A percentile compares a stretch with the other conserved stretches of the same genome.
These are phyloP conservation scores for Paralichthys olivaceus DNA, from an alignment of 2,113 vertebrate species.

Conservation along the genomic window DNA sequence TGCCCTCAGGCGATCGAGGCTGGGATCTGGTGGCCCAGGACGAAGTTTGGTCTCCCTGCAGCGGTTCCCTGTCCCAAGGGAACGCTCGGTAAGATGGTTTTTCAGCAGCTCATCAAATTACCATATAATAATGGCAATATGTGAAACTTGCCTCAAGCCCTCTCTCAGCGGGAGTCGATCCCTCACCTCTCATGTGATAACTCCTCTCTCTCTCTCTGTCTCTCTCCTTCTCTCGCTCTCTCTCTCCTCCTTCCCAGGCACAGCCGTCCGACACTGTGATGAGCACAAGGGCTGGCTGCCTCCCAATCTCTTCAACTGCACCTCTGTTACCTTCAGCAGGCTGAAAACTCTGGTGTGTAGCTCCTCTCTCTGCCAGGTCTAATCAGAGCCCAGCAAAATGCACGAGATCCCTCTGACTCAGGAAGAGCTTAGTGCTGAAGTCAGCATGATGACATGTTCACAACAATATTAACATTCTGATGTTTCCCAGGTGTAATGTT, in stretches of 20 bases:
- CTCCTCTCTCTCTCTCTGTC: conserved; percentile 19
- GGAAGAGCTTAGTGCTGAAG: not conserved
- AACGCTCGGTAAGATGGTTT: conserved; percentile 85
- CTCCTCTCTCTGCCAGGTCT: not conserved
- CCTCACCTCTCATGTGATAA: conserved; percentile 32
- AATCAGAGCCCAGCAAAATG: not conserved
- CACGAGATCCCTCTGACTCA: not conserved
- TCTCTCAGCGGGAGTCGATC: conserved; percentile 34
- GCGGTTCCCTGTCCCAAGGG: conserved; percentile 92
- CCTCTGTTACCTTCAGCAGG: conserved; percentile 87
- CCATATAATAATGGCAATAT: conserved; percentile 63
- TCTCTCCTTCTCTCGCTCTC: conserved; percentile 15
- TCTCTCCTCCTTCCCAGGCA: conserved; percentile 79
- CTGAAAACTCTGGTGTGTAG: conserved; percentile 89
- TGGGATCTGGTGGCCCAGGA: conserved; percentile 96
- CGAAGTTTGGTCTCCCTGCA: conserved; percentile 93
- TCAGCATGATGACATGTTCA: too few species aligned
- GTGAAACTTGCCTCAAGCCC: conserved; percentile 55
- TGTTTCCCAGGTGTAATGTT: too few species aligned
- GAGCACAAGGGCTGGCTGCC: conserved; percentile 96
- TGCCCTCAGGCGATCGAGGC: conserved; percentile 93
- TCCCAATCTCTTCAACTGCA: conserved; percentile 96
- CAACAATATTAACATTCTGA: too few species aligned
- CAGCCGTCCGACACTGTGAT: conserved; percentile 93
- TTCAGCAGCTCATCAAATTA: conserved; percentile 62